Base-by-base conservation (phyloP, 2,888 invertebrate species). In the Pterobdella sp. region DNA sequence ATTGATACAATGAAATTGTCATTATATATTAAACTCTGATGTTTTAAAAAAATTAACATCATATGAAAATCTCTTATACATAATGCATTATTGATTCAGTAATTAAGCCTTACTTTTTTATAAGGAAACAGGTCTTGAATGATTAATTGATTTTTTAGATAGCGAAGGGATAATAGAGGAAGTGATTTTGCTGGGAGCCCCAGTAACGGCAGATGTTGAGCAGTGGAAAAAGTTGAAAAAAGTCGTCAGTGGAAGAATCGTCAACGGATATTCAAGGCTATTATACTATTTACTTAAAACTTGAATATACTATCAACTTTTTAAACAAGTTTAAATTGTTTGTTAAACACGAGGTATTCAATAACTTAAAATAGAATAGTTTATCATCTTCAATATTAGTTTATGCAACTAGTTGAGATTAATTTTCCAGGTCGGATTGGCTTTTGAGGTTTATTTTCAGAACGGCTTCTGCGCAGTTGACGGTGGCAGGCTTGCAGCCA, bases 251-350 rank as follows among this genome's bases (percentile, higher is more conserved):
- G 89, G 89, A 0, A 85, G 86, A 76, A 85, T 89, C 75, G 85
- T 89, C 76, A 89, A 89, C 81, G 89, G 88, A 52, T 89, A 88
- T 80, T 88, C 87, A 83, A 85, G 85, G 87, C 87, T 7, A 26
- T 22, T 56, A 3, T n/a, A 42, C 42, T 7, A 42, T 18, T 42
- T 14, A 42, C 42, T 42, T 42, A 42, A 42, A 14, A 42, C 7
- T 42, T 42, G 18, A 63, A 29, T 63, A 63, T 7, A 4, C n/a
- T 63, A 26, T 14, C 31, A 14, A 63, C 7, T 63, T 7, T 31
- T 63, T 14, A 26, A 4, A 14, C 63, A n/a, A 14, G 7, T 4
- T 26, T 26, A 14, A 63, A 63, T 63, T 31, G n/a, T 26, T 7
- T 49, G 52, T 49, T 18, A 49, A 49, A 18, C 14, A n/a, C 52